Evolutionary conservation across 2,888 invertebrate species (phyloP).

Genomic region (Rhabditoides inermis): DNA sequence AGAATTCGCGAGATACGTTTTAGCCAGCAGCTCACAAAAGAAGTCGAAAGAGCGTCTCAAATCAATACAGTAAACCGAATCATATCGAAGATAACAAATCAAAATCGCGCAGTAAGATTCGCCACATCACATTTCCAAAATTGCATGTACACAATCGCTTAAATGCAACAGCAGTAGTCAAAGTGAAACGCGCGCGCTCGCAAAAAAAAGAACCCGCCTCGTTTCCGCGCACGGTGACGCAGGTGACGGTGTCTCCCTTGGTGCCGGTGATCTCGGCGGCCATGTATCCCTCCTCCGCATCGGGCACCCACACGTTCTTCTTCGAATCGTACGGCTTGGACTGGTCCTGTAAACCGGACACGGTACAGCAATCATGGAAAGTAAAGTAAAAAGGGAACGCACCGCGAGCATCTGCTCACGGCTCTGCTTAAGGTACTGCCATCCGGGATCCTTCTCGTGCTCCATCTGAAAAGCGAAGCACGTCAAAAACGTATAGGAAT

Average conservation of each 20-base stretch:
- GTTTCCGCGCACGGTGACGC: slow-evolving; percentile 73
- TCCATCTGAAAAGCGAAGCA: slow-evolving; percentile 11
- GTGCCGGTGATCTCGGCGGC: slow-evolving; percentile 81
- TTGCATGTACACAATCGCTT: too few species aligned
- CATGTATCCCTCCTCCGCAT: slow-evolving; percentile 92
- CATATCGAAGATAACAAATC: too few species aligned
- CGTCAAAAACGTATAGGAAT: too few species aligned
- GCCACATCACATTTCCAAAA: too few species aligned
- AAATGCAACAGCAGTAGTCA: too few species aligned
- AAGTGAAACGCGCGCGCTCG: too few species aligned
- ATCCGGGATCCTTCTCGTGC: slow-evolving; percentile 51
- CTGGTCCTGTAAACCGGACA: slow-evolving; percentile 68
- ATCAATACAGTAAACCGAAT: too few species aligned
- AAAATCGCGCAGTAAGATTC: too few species aligned
- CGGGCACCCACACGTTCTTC: slow-evolving; percentile 97
- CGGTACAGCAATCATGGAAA: neutral
- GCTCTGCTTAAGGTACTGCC: slow-evolving; percentile 48
- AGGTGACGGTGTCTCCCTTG: slow-evolving; percentile 92
- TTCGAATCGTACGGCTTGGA: slow-evolving; percentile 98
- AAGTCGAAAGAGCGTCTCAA: too few species aligned
- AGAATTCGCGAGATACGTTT: too few species aligned
- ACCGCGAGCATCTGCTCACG: slow-evolving; percentile 46
- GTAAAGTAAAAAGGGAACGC: neutral
- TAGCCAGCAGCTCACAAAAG: too few species aligned
- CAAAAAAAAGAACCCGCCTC: slow-evolving; percentile 59